Percentiles rank a stretch among this genome's conserved stretches.
Evolutionary conservation across 2,797 vertebrate species (phyloP).

Genomic region (Poeciliopsis turneri): DNA sequence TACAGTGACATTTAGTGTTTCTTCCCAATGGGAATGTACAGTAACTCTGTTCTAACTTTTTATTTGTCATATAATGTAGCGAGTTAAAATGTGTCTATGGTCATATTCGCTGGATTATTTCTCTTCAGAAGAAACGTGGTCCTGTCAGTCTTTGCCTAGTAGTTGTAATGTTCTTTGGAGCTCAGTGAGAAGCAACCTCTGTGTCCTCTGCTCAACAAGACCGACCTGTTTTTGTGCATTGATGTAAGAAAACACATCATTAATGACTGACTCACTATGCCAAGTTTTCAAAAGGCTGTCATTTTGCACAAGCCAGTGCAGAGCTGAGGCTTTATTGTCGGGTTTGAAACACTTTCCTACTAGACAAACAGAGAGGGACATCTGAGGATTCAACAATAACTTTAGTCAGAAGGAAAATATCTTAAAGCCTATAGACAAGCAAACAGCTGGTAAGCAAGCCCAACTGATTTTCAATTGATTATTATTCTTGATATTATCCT

Average conservation of each 20-base stretch:
- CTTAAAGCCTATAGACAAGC: neutral
- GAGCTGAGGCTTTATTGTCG: slow-evolving; percentile 52
- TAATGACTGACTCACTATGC: slow-evolving; percentile 77
- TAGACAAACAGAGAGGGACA: slow-evolving; percentile 13
- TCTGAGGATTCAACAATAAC: slow-evolving; percentile 22
- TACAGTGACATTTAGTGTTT: neutral
- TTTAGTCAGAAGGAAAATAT: neutral
- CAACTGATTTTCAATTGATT: neutral
- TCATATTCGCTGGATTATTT: neutral
- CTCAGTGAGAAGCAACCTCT: slow-evolving; percentile 29
- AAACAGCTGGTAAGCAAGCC: neutral
- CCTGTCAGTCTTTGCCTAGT: slow-evolving; percentile 7
- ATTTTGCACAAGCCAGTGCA: slow-evolving; percentile 64
- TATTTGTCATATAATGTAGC: no score
- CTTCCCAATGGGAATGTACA: neutral
- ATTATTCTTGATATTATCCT: neutral
- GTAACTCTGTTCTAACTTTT: neutral
- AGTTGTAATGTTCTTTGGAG: slow-evolving; percentile 33
- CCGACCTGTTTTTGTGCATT: slow-evolving; percentile 82
- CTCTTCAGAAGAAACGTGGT: neutral
- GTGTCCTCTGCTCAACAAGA: slow-evolving; percentile 76
- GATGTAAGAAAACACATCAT: slow-evolving; percentile 73
- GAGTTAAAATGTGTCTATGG: neutral
- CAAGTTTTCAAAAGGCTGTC: slow-evolving; percentile 67
- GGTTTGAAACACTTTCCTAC: slow-evolving; percentile 46